These are phyloP conservation scores for Cryptus armator DNA, from an alignment of 2,888 invertebrate genomes.

Conservation along the genomic window DNA sequence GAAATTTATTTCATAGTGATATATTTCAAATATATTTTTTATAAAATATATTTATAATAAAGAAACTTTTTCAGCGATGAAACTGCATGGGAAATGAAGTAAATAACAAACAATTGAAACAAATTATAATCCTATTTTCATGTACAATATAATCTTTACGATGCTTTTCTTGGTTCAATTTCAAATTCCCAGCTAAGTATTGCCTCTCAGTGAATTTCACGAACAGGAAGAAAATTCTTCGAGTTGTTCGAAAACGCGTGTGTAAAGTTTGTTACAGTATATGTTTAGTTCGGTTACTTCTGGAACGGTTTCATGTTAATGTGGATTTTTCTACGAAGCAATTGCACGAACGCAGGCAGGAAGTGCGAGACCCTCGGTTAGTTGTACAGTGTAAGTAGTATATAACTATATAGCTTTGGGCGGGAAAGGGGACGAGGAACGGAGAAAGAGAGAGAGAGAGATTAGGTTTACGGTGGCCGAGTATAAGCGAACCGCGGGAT, in stretches of 20 bases:
- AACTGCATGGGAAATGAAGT: too few relatives aligned
- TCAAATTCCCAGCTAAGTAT: not conserved
- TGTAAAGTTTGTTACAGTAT: not conserved
- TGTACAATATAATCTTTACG: not conserved
- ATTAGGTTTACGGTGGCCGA: conserved; percentile 76
- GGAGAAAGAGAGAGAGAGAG: conserved; percentile 52
- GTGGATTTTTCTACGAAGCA: conserved; percentile 59
- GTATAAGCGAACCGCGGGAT: conserved; percentile 71
- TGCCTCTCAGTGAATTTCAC: not conserved
- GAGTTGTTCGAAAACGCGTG: conserved; percentile 4
- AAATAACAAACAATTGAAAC: too few relatives aligned
- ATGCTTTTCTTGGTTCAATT: not conserved
- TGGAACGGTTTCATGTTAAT: conserved; percentile 59
- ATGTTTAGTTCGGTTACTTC: conserved; percentile 41
- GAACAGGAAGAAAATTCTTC: not conserved
- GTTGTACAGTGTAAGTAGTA: conserved; percentile 3
- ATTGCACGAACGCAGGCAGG: conserved; percentile 49
- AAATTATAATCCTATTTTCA: too few relatives aligned
- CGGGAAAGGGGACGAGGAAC: conserved; percentile 66
- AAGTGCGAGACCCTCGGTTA: conserved; percentile 49
- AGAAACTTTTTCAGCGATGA: too few relatives aligned
- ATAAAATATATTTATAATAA: too few relatives aligned
- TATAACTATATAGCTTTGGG: conserved; percentile 42
- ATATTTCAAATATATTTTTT: too few relatives aligned
- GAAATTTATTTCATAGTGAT: too few relatives aligned